phyloP scores from a whole-genome alignment of 2,888 invertebrate species.

The Xiphydria camelus region DNA sequence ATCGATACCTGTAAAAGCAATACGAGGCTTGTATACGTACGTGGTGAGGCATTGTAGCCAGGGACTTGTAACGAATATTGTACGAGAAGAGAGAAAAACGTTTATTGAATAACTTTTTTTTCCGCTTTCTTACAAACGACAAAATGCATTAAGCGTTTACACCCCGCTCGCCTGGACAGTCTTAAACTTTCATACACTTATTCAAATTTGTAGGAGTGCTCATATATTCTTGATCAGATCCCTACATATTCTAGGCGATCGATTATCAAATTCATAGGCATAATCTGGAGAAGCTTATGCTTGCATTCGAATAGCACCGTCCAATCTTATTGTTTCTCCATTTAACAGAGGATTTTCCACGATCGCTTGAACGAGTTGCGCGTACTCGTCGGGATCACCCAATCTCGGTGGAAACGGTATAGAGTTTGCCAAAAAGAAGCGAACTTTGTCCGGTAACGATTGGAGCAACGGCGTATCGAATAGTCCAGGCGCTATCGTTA shows the following conservation, averaged over 20 bases:
- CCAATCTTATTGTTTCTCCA: slow-evolving; percentile 65
- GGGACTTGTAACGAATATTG: no score
- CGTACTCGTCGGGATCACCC: slow-evolving; percentile 63
- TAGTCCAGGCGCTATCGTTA: slow-evolving; percentile 58
- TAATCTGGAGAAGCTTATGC: slow-evolving; percentile 70
- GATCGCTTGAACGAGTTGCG: slow-evolving; percentile 61
- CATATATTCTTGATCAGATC: no score
- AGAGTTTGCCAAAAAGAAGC: slow-evolving; percentile 58
- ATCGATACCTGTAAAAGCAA: slow-evolving; percentile 46
- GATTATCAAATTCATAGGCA: slow-evolving; percentile 72
- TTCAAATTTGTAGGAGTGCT: no score
- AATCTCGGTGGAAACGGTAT: slow-evolving; percentile 63
- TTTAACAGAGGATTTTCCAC: slow-evolving; percentile 65
- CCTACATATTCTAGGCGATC: no score
- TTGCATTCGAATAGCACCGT: slow-evolving; percentile 65
- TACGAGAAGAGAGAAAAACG: no score
- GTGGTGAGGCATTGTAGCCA: no score
- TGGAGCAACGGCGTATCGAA: slow-evolving; percentile 64
- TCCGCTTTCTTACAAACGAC: no score
- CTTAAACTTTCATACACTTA: no score
- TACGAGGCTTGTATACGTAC: no score
- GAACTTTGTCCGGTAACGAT: slow-evolving; percentile 60
- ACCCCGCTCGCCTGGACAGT: no score
- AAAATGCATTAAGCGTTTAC: no score
- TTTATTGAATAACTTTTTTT: no score